Evolutionary conservation across 2,797 vertebrate genomes (phyloP).

Genomic region (Hirundo rustica): DNA sequence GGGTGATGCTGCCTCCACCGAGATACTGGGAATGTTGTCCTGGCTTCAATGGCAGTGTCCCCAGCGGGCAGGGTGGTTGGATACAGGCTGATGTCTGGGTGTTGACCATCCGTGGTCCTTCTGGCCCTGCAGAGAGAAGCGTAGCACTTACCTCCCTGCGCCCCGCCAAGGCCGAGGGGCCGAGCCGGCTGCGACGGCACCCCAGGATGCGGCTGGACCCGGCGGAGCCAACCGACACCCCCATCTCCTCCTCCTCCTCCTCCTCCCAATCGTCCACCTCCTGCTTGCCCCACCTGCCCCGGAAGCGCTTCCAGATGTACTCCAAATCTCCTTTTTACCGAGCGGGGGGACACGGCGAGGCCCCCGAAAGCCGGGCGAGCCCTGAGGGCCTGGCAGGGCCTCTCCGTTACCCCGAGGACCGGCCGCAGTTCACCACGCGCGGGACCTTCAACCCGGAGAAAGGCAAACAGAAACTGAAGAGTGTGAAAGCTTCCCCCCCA

Average conservation of each 20-base stretch:
- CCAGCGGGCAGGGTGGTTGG: rapidly evolving
- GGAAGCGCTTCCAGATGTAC: constrained; percentile 87
- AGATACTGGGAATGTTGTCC: not conserved
- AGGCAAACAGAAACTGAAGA: constrained; percentile 92
- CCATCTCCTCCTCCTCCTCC: constrained; percentile 70
- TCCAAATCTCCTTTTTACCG: constrained; percentile 90
- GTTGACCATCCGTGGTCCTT: not conserved
- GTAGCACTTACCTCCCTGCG: constrained; percentile 74
- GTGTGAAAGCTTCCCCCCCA: constrained; percentile 81
- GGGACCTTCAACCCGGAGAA: constrained; percentile 95
- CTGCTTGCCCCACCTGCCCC: constrained; percentile 81
- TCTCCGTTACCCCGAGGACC: constrained; percentile 78
- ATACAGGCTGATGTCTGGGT: rapidly evolving
- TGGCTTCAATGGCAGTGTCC: rapidly evolving
- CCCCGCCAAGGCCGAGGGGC: constrained; percentile 77
- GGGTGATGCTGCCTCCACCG: rapidly evolving
- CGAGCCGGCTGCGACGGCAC: constrained; percentile 71
- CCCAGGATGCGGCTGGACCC: constrained; percentile 80
- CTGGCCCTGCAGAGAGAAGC: constrained; percentile 80
- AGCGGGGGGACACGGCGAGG: constrained; percentile 58
- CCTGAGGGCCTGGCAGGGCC: constrained; percentile 63
- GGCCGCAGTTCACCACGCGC: constrained; percentile 88
- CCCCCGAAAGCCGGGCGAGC: constrained; percentile 1
- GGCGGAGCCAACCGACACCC: constrained; percentile 78
- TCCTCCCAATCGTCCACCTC: constrained; percentile 83